Base-by-base conservation (phyloP, 2,113 vertebrate species). In the Genyomyrus donnyi region DNA sequence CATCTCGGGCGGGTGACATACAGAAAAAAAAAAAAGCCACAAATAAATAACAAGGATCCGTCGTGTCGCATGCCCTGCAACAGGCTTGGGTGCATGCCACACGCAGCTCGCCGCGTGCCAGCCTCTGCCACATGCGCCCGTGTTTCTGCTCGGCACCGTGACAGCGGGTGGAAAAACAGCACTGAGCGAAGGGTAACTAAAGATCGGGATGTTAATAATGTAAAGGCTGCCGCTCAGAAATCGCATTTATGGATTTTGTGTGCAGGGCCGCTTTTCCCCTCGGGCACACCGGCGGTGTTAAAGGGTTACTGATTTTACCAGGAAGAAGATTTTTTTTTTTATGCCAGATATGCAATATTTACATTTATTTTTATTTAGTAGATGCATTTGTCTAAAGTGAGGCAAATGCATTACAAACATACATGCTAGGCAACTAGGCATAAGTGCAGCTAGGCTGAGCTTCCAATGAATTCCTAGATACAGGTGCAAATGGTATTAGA, bases 21-120 rank as follows among this genome's bases (percentile, higher is more conserved):
- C 93, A 48, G 85, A 91, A 93, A 93, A 62, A 93, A 35, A 89
- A 62, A 90, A 93, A 93, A 93, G 89, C 93, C 93, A 93, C 94
- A 95, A 96, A 96, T 95, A 96, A 96, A 95, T 96, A 93, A 96
- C 94, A 94, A 96, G 94, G 89, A 93, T 94, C 92, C 94, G 94
- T 88, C 92, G 80, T 93, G 95, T 94, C 94, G 93, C 94, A 92
- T 94, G 93, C 94, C 94, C 88, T 93, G 56, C 90, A 93, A 95
- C 66, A 93, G 94, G 95, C 94, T 95, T 91, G 90, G 94, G 92
- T 95, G 95, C 93, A 93, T 95, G 95, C 96, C 95, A 91, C 93
- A 94, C 95, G 95, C 94, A 93, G 93, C 94, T 95, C 92, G 93
- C 80, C 15, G 88, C 6, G 48, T 50, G 46, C 77, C 90, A 80